Evolutionary conservation across 2,797 vertebrate species (phyloP).

Genomic region (Etheostoma perlongum): DNA sequence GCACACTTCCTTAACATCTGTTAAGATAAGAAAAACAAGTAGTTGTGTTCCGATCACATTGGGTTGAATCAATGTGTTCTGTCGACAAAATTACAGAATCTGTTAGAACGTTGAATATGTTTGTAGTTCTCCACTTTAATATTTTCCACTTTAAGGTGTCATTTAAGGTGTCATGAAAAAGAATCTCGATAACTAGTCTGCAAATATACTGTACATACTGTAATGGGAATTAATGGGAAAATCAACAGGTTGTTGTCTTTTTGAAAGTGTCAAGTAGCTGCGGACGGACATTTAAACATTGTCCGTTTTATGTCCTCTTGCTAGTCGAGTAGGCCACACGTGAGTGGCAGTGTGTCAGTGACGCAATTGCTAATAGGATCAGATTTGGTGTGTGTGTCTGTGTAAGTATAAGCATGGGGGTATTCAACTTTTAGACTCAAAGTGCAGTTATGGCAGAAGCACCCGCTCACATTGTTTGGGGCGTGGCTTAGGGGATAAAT

Average conservation of each 20-base stretch:
- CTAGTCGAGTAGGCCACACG: constrained; percentile 18
- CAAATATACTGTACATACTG: too few species aligned
- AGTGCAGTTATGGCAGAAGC: constrained; percentile 52
- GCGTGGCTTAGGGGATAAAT: constrained; percentile 66
- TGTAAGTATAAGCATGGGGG: neutral
- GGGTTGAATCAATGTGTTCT: neutral
- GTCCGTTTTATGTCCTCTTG: constrained; percentile 30
- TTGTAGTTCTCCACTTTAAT: neutral
- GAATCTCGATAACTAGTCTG: neutral
- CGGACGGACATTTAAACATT: constrained; percentile 17
- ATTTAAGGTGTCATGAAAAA: neutral
- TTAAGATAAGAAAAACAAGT: neutral
- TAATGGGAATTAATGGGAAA: neutral
- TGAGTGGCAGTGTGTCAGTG: constrained; percentile 57
- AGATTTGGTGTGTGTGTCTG: constrained; percentile 5
- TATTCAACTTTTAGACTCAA: constrained; percentile 69
- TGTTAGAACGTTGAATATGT: neutral
- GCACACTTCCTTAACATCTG: constrained; percentile 1
- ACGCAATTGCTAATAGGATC: constrained; percentile 76
- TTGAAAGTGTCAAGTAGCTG: neutral
- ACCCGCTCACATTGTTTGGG: constrained; percentile 51
- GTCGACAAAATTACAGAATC: constrained; percentile 3
- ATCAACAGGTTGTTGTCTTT: neutral
- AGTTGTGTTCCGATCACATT: constrained; percentile 8
- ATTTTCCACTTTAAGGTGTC: neutral